Conservation (phyloP, 2,797 vertebrate species). For the Melanogrammus aeglefinus region DNA sequence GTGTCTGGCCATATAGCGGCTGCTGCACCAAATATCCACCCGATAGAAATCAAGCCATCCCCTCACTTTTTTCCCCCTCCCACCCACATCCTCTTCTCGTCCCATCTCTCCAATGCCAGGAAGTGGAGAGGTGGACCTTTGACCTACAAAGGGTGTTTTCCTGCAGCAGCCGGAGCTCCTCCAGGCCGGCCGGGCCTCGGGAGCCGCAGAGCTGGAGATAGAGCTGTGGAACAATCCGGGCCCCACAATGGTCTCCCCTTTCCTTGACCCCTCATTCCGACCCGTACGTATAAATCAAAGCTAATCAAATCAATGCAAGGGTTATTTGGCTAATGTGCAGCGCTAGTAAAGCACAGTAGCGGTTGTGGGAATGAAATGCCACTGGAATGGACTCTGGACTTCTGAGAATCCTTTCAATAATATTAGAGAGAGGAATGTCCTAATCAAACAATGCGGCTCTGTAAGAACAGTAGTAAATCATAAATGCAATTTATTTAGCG, state of each 20-base stretch:
- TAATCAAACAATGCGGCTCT: background rate
- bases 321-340: background rate
- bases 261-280: constrained; percentile 22
- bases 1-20: too few relatives aligned
- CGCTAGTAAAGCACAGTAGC: background rate
- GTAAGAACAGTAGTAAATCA: background rate
- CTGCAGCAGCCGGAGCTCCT: constrained; percentile 21
- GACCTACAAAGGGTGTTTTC: constrained; percentile 60
- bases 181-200: constrained; percentile 5
- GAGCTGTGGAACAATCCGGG: constrained; percentile 28
- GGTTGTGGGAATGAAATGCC: background rate
- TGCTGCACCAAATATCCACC: constrained; percentile 30
- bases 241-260: constrained; percentile 4
- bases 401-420: background rate
- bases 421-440: background rate
- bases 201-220: constrained; percentile 37
- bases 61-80: constrained; percentile 6
- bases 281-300: constrained; percentile 15
- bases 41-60: constrained; percentile 2
- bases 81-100: constrained; percentile 34
- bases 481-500: background rate
- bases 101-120: constrained; percentile 50
- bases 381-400: background rate
- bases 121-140: constrained; percentile 59
- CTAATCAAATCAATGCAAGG: background rate